phyloP scores from a whole-genome alignment of 2,888 invertebrate genomes.

The Noctua pronuba region DNA sequence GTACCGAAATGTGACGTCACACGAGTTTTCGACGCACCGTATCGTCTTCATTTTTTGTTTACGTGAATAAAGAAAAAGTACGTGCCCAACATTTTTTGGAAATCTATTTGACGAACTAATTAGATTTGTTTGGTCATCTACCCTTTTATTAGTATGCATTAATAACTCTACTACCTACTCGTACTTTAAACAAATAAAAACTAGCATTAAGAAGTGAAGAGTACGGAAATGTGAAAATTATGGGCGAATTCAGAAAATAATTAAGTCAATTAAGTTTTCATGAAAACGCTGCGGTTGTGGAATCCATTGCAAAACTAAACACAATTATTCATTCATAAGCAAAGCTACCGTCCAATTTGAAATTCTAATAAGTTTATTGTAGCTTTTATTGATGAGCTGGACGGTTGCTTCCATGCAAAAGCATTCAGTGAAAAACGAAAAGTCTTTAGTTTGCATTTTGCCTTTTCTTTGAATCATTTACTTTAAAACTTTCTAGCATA shows the following conservation, averaged over 20 bases:
- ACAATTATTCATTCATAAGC: constrained; percentile 42
- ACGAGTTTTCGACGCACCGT: no score
- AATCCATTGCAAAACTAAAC: constrained; percentile 29
- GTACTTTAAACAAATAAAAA: no score
- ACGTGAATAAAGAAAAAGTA: no score
- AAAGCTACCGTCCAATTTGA: constrained; percentile 28
- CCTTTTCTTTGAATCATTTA: background rate
- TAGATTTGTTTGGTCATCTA: no score
- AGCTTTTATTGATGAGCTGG: constrained; percentile 30
- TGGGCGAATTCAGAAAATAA: background rate
- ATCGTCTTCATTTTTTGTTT: no score
- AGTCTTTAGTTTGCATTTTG: background rate
- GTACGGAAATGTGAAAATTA: background rate
- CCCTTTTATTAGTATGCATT: no score
- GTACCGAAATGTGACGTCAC: no score
- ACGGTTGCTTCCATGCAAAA: background rate
- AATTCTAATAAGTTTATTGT: constrained; percentile 33
- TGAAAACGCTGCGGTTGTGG: background rate
- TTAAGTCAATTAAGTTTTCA: constrained; percentile 11
- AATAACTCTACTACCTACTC: no score
- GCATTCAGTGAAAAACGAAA: background rate
- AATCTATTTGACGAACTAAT: no score
- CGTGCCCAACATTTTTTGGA: no score
- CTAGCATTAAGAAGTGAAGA: background rate
- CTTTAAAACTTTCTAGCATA: no score